These are phyloP conservation scores for Cataglyphis livida DNA, from an alignment of 2,888 invertebrate species.

Conservation along the genomic window DNA sequence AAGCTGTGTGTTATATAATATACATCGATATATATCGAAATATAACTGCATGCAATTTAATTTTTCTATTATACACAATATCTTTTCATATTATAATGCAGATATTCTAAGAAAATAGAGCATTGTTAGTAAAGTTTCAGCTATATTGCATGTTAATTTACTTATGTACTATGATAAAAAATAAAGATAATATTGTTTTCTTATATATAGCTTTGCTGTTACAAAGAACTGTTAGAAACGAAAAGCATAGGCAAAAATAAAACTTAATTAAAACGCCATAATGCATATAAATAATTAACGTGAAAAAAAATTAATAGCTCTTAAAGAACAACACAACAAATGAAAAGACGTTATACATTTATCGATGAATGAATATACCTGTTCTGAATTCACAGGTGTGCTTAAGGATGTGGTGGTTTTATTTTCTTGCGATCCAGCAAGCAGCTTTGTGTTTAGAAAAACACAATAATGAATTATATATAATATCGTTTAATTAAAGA, in stretches of 20 bases:
- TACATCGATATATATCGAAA: neutral
- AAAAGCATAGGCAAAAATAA: slow-evolving; percentile 21
- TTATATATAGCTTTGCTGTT: neutral
- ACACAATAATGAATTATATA: slow-evolving; percentile 74
- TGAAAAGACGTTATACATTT: slow-evolving; percentile 65
- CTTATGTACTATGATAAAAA: neutral
- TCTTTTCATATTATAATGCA: neutral
- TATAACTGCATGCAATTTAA: slow-evolving; percentile 21
- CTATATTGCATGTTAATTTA: neutral
- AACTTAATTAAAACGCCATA: slow-evolving; percentile 23
- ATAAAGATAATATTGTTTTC: neutral
- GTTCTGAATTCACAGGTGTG: slow-evolving; percentile 86
- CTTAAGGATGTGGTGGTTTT: slow-evolving; percentile 85
- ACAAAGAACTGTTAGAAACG: neutral
- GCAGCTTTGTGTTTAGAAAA: slow-evolving; percentile 82
- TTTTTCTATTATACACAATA: neutral
- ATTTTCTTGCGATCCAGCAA: slow-evolving; percentile 85
- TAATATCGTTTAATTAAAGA: slow-evolving; percentile 52
- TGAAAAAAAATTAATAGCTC: slow-evolving; percentile 28
- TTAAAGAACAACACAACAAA: slow-evolving; percentile 47
- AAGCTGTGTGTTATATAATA: neutral
- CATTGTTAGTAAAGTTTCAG: slow-evolving; percentile 15
- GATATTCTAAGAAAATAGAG: neutral
- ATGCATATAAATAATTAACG: slow-evolving; percentile 9
- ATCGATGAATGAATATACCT: slow-evolving; percentile 82